phyloP scores from a whole-genome alignment of 2,797 vertebrate species.

The Hypotaenidia philippensis region DNA sequence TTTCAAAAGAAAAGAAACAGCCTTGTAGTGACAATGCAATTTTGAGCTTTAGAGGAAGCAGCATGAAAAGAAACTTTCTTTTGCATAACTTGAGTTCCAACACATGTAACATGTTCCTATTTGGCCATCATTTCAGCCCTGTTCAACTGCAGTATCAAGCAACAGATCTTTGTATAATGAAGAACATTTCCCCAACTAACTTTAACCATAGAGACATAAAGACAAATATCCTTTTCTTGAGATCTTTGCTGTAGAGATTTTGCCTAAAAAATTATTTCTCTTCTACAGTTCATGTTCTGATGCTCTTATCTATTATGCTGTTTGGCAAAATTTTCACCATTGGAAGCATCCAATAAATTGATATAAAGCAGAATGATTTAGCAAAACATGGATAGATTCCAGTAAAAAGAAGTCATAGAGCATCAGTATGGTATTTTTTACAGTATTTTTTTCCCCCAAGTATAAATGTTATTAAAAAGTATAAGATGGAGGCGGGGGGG shows the following conservation, averaged over 20 bases:
- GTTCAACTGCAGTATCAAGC: not conserved
- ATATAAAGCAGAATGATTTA: not conserved
- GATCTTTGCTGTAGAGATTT: not conserved
- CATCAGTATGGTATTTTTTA: not conserved
- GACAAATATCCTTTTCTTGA: not conserved
- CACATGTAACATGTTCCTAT: not conserved
- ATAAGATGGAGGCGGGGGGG: not conserved
- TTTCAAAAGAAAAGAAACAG: not conserved
- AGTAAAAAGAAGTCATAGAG: not conserved
- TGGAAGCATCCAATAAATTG: not conserved
- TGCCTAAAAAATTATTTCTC: not conserved
- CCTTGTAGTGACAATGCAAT: not conserved
- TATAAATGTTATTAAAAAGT: not conserved
- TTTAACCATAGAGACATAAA: not conserved
- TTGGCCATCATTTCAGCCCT: not conserved
- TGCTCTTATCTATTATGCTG: not conserved
- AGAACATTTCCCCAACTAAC: not conserved
- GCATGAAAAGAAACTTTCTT: not conserved
- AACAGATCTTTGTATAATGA: not conserved
- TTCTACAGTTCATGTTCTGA: not conserved
- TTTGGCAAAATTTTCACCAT: not conserved
- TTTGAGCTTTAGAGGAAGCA: not conserved
- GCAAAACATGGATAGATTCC: not conserved
- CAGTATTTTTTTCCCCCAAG: not conserved
- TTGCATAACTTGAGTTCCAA: not conserved